Evolutionary conservation across 2,888 invertebrate species (phyloP).

Genomic region (Heteromyza rotundicornis): DNA sequence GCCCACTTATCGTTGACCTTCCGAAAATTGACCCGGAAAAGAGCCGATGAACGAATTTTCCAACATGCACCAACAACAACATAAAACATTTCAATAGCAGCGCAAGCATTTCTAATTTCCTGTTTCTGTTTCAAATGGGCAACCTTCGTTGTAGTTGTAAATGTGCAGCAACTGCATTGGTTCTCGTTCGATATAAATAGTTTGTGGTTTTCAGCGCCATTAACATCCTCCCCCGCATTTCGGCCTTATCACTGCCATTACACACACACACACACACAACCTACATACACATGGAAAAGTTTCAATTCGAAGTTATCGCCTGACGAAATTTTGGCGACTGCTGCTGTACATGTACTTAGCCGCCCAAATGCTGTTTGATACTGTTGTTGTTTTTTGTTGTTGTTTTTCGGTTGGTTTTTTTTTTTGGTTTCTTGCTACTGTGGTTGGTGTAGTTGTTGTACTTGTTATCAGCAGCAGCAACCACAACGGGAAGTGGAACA

Average conservation of each 20-base stretch:
- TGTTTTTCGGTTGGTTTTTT: neutral
- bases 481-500: neutral
- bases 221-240: neutral
- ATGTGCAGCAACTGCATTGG: neutral
- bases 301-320: conserved; percentile 24
- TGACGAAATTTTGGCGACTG: neutral
- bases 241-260: neutral
- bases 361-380: neutral
- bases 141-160: neutral
- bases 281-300: neutral
- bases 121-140: neutral
- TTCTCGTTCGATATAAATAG: too few species aligned
- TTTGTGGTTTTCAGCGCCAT: neutral
- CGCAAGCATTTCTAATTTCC: neutral
- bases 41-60: too few species aligned
- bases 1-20: neutral
- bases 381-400: neutral
- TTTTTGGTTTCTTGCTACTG: neutral
- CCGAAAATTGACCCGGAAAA: neutral
- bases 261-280: neutral
- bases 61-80: too few species aligned
- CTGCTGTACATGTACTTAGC: neutral
- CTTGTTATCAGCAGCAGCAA: conserved; percentile 1
- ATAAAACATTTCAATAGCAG: too few species aligned
- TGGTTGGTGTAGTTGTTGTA: neutral